A percentile compares a stretch with the other conserved stretches of the same genome.
Conservation (phyloP, 2,888 invertebrate species). For the Yponomeuta cagnagella region DNA sequence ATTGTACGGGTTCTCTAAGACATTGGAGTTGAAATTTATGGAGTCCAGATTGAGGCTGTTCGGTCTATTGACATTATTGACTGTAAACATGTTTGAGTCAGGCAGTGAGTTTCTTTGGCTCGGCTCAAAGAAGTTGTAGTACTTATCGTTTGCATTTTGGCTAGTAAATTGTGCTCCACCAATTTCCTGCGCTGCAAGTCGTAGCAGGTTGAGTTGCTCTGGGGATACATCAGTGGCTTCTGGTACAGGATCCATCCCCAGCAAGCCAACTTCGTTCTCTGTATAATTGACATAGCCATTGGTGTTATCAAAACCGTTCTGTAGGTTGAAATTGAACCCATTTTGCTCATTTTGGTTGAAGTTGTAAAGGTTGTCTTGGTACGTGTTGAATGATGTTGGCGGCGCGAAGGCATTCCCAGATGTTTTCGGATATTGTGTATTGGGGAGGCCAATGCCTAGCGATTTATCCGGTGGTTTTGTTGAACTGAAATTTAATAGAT, state of each 20-base stretch:
- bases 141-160: slow-evolving; percentile 49
- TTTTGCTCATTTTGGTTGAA: slow-evolving; percentile 52
- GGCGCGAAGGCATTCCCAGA: slow-evolving; percentile 40
- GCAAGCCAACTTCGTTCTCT: slow-evolving; percentile 49
- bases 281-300: slow-evolving; percentile 48
- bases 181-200: slow-evolving; percentile 69
- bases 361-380: slow-evolving; percentile 48
- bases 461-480: slow-evolving; percentile 58
- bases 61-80: slow-evolving; percentile 50
- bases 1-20: slow-evolving; percentile 32
- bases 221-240: slow-evolving; percentile 53
- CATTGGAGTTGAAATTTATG: slow-evolving; percentile 45
- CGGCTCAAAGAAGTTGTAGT: slow-evolving; percentile 64
- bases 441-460: slow-evolving; percentile 37
- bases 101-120: slow-evolving; percentile 67
- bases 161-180: slow-evolving; percentile 64
- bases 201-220: slow-evolving; percentile 63
- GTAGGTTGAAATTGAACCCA: slow-evolving; percentile 49
- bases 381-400: slow-evolving; percentile 38
- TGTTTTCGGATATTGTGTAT: slow-evolving; percentile 48
- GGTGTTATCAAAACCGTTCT: slow-evolving; percentile 49
- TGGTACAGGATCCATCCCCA: slow-evolving; percentile 48
- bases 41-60: slow-evolving; percentile 59
- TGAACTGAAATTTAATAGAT: slow-evolving; percentile 40
- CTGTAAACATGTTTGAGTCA: slow-evolving; percentile 51